Evolutionary conservation across 2,888 invertebrate species (phyloP).

Genomic region (Metacarcinus magister): DNA sequence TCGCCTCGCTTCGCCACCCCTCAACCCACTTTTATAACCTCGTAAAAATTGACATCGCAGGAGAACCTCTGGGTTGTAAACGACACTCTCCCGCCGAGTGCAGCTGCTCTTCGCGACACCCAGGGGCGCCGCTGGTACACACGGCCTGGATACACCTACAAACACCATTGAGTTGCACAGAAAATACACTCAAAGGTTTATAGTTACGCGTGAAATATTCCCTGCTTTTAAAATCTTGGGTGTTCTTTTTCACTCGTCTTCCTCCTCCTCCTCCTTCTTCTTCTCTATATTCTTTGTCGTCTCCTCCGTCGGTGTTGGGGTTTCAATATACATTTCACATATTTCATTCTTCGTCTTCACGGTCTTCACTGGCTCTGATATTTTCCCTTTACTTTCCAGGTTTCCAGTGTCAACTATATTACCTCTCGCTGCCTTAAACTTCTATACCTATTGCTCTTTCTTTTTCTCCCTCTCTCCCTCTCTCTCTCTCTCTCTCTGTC

Average conservation of each 20-base stretch:
- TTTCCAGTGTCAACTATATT: background rate
- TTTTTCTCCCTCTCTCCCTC: conserved; percentile 3
- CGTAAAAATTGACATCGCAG: conserved; percentile 28
- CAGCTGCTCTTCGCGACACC: background rate
- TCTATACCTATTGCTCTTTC: background rate
- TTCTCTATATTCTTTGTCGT: background rate
- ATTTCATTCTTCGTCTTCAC: background rate
- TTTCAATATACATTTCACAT: background rate
- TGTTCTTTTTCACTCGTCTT: background rate
- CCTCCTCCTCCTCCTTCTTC: background rate
- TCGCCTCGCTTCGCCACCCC: background rate
- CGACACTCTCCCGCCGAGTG: background rate
- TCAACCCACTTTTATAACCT: conserved; percentile 20
- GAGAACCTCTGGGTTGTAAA: background rate
- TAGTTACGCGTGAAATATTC: background rate
- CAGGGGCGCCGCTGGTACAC: background rate
- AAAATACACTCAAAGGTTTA: conserved; percentile 33
- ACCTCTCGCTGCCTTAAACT: background rate
- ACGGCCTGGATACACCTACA: background rate
- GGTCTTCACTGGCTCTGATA: background rate
- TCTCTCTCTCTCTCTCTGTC: background rate
- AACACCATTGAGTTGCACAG: background rate
- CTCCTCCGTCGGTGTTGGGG: background rate
- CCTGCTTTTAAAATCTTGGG: background rate
- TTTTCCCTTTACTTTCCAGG: background rate